These are phyloP conservation scores for Drosophila lowei DNA, from an alignment of 1,140 invertebrate species.

Conservation along the genomic window DNA sequence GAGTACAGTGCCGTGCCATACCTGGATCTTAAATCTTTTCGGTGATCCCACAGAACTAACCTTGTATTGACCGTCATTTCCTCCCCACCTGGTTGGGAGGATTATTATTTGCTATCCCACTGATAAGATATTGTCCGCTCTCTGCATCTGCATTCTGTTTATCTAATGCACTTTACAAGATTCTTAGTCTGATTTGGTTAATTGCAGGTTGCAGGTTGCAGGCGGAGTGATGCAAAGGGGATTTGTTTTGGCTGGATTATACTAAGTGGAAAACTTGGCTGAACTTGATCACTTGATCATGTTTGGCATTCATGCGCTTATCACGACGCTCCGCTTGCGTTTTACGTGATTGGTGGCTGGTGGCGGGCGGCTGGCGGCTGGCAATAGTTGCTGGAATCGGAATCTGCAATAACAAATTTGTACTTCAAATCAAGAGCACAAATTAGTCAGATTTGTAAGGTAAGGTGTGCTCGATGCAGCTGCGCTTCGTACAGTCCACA, in stretches of 20 bases:
- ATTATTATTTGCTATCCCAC: not conserved
- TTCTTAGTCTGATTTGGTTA: conserved; percentile 56
- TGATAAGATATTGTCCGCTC: conserved; percentile 43
- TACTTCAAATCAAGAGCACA: conserved; percentile 13
- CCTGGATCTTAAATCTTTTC: conserved; percentile 4
- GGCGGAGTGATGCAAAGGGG: too few species aligned
- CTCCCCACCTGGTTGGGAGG: conserved; percentile 12
- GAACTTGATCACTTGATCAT: conserved; percentile 70
- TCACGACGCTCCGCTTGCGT: conserved; percentile 54
- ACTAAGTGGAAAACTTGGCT: conserved; percentile 32
- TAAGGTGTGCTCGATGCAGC: conserved; percentile 22
- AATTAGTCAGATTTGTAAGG: conserved; percentile 37
- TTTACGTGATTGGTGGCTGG: conserved; percentile 49
- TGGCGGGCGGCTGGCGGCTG: conserved; percentile 1
- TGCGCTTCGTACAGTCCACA: not conserved
- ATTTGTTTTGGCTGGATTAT: conserved; percentile 19
- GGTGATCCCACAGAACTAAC: conserved; percentile 21
- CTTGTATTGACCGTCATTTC: conserved; percentile 50
- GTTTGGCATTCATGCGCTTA: conserved; percentile 69
- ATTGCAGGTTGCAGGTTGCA: conserved; percentile 15
- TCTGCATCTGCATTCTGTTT: conserved; percentile 36
- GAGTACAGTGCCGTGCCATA: not conserved
- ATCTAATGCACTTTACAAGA: conserved; percentile 56
- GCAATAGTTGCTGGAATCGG: conserved; percentile 27
- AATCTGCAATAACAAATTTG: conserved; percentile 40